Base-by-base conservation (phyloP, 1,140 invertebrate species). In the Daktulosphaira vitifoliae region DNA sequence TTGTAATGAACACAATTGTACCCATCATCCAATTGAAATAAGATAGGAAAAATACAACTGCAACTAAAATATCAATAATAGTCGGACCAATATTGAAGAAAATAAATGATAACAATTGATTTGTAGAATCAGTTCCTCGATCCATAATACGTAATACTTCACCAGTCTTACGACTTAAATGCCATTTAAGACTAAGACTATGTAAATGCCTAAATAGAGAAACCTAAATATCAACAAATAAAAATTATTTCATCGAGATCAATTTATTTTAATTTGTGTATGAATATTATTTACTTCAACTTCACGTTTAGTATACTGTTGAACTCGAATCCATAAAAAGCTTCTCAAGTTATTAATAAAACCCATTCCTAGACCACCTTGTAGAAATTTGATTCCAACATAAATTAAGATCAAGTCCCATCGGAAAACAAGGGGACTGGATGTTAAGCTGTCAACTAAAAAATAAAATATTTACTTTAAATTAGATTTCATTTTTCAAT, bases 121-220 rank as follows among this genome's bases (percentile, higher is more conserved):
- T 92, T 68, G 97, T 92, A 16, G 90, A 94, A 69, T 91, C 90
- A 3, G 93, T 97, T 49, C 95, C 95, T 68, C 94, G 80, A 77
- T 97, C 94, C 87, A 98, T 94, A 0, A 97, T 83, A 64, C 91
- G 78, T 1, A 97, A 76, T 15, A 98, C 92, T 81, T 97, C 93
- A 15, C 95, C 95, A 2, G 94, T 97, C 80, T 98, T 97, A 25
- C 93, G 79, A 8, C 82, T 80, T 26, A 98, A 75, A 78, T 98
- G 94, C 94, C 94, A 98, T 56, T 84, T 78, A 66, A 90, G 78
- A 71, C 91, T 89, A 66, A 92, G 74, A 66, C 83, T 82, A 74
- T 96, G 94, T 23, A 97, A 79, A 77, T 96, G 93, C 33, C 80
- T 78, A 73, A 91, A 92, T 16, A 94, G 74, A 73, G 87, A 81